Evolutionary conservation across 2,113 vertebrate species (phyloP), one percentile per base, ranked within the genome.

Genomic region (Holacanthus passer): DNA sequence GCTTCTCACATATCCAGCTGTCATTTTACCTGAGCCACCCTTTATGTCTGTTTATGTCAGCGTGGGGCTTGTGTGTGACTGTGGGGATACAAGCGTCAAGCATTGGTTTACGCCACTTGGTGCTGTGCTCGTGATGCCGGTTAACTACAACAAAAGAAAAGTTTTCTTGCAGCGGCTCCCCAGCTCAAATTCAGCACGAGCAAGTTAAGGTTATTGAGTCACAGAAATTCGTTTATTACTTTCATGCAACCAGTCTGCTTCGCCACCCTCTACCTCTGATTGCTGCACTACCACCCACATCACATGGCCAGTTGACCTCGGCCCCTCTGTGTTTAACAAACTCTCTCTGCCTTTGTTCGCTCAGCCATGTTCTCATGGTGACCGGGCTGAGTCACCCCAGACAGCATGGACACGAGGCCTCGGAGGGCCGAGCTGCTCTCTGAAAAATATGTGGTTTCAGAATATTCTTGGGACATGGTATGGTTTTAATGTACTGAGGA

Each of bases 291-390:
- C 74, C 73, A 65, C 83, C 87, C 79, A 79, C 82, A 75, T 94
- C 92, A 94, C 95, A 93, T 93, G 94, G 89, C 94, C 94, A 93
- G 93, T 95, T 97, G 96, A 96, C 95, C 95, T 80, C 41, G 71
- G 94, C 94, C 96, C 95, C 94, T 56, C 93, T 91, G 91, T 95
- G 94, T 96, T 94, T 90, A 95, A 94, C 92, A 95, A 96, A 96
- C 93, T 94, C 95, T 94, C 95, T 92, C 94, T 94, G 89, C 92
- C 95, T 96, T 82, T 91, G 82, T 89, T 92, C 82, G 35, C 78
- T 89, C 68, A 66, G 37, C 59, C 65, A 83, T 37, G 90, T 93
- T 87, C 83, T 85, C 82, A 88, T 88, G 86, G 87, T 93, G 92
- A 94, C 90, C 87, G n/a, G 91, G 91, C 94, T 94, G 93, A 95